Evolutionary conservation across 2,888 invertebrate species (phyloP).

Genomic region (Temnothorax ravouxi): DNA sequence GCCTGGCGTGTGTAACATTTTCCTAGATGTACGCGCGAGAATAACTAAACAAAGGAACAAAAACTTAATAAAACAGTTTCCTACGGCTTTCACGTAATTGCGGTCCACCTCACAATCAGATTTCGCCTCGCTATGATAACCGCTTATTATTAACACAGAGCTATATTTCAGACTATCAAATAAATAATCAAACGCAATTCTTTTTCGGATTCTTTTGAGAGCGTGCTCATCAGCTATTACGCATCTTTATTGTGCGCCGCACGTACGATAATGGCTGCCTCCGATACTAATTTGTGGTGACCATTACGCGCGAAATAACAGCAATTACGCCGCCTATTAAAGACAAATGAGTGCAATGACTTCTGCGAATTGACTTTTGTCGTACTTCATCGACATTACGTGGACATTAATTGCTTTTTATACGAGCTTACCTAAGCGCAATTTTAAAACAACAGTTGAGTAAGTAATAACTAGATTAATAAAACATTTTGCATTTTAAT

Average conservation of each 20-base stretch:
- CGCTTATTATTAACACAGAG: conserved; percentile 15
- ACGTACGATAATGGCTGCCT: not conserved
- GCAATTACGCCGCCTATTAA: conserved; percentile 30
- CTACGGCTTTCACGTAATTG: conserved; percentile 8
- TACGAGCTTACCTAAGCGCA: not conserved
- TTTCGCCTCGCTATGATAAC: conserved; percentile 24
- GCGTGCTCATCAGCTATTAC: not conserved
- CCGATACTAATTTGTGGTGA: conserved; percentile 8
- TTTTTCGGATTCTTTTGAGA: not conserved
- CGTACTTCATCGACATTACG: conserved; percentile 16
- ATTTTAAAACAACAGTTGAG: not conserved
- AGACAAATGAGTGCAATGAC: conserved; percentile 28
- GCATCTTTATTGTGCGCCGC: conserved; percentile 2
- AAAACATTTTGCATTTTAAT: not conserved
- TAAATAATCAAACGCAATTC: not conserved
- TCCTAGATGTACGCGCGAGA: not conserved
- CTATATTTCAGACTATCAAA: not conserved
- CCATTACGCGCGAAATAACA: conserved; percentile 33
- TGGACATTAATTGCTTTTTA: conserved; percentile 8
- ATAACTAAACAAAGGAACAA: not conserved
- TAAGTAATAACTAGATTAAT: not conserved
- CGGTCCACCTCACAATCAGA: not conserved
- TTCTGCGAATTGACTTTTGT: not conserved
- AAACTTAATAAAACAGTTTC: not conserved
- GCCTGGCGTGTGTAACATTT: not conserved